Evolutionary conservation across 2,888 invertebrate genomes (phyloP), one percentile per base, ranked within the genome.

Genomic region (Melieria omissa): DNA sequence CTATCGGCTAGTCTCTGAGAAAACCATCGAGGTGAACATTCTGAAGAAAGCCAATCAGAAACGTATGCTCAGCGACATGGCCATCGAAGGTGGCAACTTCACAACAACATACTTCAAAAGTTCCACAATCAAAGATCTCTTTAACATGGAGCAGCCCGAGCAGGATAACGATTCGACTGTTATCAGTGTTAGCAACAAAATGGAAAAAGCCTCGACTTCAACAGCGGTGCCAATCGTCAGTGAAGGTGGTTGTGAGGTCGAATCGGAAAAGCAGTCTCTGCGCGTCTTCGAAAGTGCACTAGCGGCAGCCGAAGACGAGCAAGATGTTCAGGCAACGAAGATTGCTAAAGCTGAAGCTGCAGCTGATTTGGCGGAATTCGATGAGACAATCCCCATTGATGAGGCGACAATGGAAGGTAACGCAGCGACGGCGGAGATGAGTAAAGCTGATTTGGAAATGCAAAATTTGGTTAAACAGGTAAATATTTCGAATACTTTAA

Each of bases 11-110:
- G 95, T 99, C 73, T 97, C 98, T 85, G 96, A 98, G 86, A 94
- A 93, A 88, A 99, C 99, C 9, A 95, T 99, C 58, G 99, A 99
- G 89, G 99, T 99, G 88, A 99, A 99, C 88, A 99, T 99, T 81
- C 88, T 99, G 82, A 98, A 97, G 88, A 99, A 99, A 88, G 99
- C 99, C 4, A 96, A 96, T 87, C 98, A 99, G 88, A 99, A 99
- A 88, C 91, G 98, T 75, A 89, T 97, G 85, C 91, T 99, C 45
- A 98, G 98, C 66, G 96, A 98, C 88, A 91, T 99, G 84, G 98
- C 99, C 63, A 99, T 99, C 83, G 99, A 99, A 88, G 97, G 96
- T 78, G 99, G 99, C 8, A 98, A 97, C 88, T 99, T 99, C 87
- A 99, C 98, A 45, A 97, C 99, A 12, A 95, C 97, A 0, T 97